phyloP scores from a whole-genome alignment of 2,113 vertebrate species.

The Charadrius vociferus region DNA sequence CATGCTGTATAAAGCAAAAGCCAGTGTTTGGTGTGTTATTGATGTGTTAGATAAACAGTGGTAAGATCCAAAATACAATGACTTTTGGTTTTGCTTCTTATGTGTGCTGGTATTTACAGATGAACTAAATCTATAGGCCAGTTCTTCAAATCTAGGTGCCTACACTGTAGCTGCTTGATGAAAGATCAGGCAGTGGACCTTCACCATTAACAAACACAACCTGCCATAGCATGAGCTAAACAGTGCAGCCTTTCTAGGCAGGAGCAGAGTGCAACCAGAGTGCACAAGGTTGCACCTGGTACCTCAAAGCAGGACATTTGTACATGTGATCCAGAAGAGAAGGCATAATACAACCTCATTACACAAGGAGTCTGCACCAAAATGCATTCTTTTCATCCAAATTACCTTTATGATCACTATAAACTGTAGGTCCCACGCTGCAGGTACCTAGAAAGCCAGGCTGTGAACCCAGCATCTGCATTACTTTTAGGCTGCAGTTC shows the following conservation, averaged over 20 bases:
- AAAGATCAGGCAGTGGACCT: neutral
- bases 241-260: neutral
- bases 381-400: neutral
- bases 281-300: neutral
- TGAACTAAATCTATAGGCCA: neutral
- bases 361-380: neutral
- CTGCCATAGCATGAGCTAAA: neutral
- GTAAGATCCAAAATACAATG: neutral
- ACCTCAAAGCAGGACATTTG: neutral
- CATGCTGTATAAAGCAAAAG: constrained; percentile 2
- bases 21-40: neutral
- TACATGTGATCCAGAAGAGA: neutral
- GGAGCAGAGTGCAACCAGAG: neutral
- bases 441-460: neutral
- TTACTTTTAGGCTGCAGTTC: neutral
- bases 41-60: constrained; percentile 37
- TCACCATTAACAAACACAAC: neutral
- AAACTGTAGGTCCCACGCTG: neutral
- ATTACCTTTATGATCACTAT: rapidly evolving
- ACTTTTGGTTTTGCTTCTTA: neutral
- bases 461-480: neutral
- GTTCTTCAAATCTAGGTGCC: neutral
- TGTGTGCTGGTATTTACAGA: neutral
- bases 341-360: neutral
- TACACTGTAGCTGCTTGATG: neutral